These are phyloP conservation scores for Iselma pallidipennis DNA, from an alignment of 2,888 invertebrate species.

Conservation along the genomic window DNA sequence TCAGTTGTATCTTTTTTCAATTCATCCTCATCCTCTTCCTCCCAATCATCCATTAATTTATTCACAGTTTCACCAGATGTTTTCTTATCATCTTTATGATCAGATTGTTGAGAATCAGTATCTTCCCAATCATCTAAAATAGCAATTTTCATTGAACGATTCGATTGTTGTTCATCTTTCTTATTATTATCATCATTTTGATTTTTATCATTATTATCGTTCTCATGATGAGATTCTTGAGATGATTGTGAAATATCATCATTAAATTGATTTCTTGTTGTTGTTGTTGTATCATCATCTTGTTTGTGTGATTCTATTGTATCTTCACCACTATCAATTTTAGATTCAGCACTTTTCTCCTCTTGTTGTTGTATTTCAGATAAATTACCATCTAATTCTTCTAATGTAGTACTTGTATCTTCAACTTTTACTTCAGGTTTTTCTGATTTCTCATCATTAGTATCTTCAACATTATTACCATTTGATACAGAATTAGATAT, in stretches of 20 bases:
- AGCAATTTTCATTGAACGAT: constrained; percentile 38
- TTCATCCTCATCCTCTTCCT: constrained; percentile 53
- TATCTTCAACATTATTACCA: no score
- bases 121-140: constrained; percentile 56
- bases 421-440: no score
- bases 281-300: constrained; percentile 5
- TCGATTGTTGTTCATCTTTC: constrained; percentile 2
- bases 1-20: not conserved
- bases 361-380: no score
- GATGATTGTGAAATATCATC: constrained; percentile 41
- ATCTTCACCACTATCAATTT: constrained; percentile 4
- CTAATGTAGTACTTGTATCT: no score
- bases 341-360: not conserved
- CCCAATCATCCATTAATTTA: constrained; percentile 57
- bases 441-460: no score
- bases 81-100: constrained; percentile 33
- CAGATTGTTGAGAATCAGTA: constrained; percentile 55
- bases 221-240: constrained; percentile 33
- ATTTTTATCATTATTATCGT: constrained; percentile 10
- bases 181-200: constrained; percentile 9
- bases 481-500: no score
- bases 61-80: constrained; percentile 48
- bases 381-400: no score
- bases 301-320: constrained; percentile 8
- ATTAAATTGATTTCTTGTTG: constrained; percentile 26